phyloP scores from a whole-genome alignment of 2,888 invertebrate genomes.

The Amblyjoppa fuscipennis region DNA sequence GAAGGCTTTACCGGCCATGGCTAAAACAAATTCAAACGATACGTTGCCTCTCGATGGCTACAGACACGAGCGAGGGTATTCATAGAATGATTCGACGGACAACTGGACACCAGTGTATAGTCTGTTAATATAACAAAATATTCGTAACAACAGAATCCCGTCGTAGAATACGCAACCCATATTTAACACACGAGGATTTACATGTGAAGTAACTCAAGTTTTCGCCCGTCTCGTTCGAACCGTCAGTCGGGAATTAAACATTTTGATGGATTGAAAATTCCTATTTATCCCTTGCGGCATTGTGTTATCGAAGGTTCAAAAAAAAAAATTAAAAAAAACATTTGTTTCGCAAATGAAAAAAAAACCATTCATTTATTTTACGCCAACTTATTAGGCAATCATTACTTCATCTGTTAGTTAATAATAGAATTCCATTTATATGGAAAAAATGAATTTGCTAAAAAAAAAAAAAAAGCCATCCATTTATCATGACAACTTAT shows the following conservation, averaged over 20 bases:
- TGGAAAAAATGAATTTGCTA: neutral
- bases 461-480: neutral
- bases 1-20: constrained; percentile 29
- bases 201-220: neutral
- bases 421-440: neutral
- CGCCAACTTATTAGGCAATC: no score
- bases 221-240: neutral
- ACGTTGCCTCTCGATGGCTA: neutral
- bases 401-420: no score
- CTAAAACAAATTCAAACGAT: constrained; percentile 36
- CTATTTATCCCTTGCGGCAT: neutral
- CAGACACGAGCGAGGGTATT: neutral
- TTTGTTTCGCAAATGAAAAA: neutral
- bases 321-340: neutral
- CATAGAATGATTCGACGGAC: neutral
- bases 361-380: no score
- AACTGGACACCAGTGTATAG: neutral
- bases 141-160: neutral
- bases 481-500: neutral
- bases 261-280: neutral
- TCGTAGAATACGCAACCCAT: neutral
- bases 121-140: neutral
- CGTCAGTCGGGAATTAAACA: neutral
- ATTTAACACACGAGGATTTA: constrained; percentile 5
- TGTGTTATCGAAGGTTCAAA: neutral